Percentiles rank a stretch among this genome's conserved stretches.
Evolutionary conservation across 37 sponge, comb jelly and placozoan genomes (phyloP).

Genomic region (Geodia barretti): DNA sequence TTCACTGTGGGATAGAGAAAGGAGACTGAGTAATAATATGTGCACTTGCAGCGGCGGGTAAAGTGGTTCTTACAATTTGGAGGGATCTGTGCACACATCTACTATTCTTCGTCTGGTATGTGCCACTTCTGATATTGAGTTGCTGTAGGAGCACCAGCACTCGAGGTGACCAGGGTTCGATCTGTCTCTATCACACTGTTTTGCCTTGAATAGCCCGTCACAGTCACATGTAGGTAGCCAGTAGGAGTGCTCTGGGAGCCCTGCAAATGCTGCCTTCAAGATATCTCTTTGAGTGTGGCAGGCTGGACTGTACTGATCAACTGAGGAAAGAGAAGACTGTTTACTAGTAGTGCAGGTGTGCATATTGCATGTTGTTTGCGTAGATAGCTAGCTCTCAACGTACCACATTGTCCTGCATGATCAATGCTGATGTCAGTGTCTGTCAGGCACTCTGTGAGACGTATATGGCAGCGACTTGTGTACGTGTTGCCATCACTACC

Average conservation of each 20-base stretch:
- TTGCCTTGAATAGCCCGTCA: neutral
- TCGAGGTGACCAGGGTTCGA: neutral
- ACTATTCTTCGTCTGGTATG: neutral
- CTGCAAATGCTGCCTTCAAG: no score
- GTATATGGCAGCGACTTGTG: slow-evolving; percentile 7
- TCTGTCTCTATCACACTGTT: slow-evolving; percentile 3
- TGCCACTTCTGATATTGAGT: neutral
- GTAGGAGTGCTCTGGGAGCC: neutral
- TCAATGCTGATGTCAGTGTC: neutral
- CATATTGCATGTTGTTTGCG: neutral
- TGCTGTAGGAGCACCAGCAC: slow-evolving; percentile 16
- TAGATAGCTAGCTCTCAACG: no score
- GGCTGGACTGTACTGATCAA: neutral
- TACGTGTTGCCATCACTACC: slow-evolving; percentile 16
- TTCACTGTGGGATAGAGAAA: slow-evolving; percentile 15
- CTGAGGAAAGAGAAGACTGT: no score
- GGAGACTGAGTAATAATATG: no score
- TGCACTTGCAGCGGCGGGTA: no score
- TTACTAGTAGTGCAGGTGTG: neutral
- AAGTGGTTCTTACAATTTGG: neutral
- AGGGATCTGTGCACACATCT: neutral
- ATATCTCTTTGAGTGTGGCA: neutral
- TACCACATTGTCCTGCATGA: neutral
- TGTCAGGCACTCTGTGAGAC: neutral
- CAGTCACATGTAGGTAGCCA: slow-evolving; percentile 6